A percentile compares a stretch with the other conserved stretches of the same genome.
phyloP scores from a whole-genome alignment of 2,888 invertebrate species.

The Lagria hirta region DNA sequence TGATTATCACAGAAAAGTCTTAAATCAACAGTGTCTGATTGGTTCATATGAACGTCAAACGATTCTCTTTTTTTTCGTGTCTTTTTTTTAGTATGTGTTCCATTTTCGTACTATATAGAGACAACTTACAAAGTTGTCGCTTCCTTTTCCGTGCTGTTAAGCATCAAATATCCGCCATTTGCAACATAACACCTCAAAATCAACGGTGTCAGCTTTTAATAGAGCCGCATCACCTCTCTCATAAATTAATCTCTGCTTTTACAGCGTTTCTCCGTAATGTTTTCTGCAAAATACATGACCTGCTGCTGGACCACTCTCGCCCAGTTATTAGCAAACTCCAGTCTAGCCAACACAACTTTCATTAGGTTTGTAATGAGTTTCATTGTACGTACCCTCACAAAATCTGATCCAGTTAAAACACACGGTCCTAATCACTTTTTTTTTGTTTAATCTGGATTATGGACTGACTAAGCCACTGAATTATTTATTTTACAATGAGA shows the following conservation, averaged over 20 bases:
- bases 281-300: slow-evolving; percentile 22
- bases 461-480: not conserved
- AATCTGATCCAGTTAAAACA: slow-evolving; percentile 5
- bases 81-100: too few species aligned
- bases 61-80: too few species aligned
- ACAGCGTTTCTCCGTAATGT: slow-evolving; percentile 21
- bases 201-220: too few species aligned
- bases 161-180: too few species aligned
- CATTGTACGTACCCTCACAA: slow-evolving; percentile 10
- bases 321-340: slow-evolving; percentile 11
- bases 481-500: slow-evolving; percentile 7
- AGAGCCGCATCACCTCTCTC: slow-evolving; percentile 23
- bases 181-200: too few species aligned
- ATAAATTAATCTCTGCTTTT: slow-evolving; percentile 27
- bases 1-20: too few species aligned
- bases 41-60: too few species aligned
- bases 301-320: slow-evolving; percentile 16
- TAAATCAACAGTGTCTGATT: too few species aligned
- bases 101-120: too few species aligned
- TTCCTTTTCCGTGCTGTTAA: too few species aligned
- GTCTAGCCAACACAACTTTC: slow-evolving; percentile 3
- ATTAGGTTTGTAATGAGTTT: slow-evolving; percentile 11
- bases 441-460: slow-evolving; percentile 5
- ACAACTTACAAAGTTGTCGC: too few species aligned
- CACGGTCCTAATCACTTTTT: slow-evolving; percentile 6